Conservation (phyloP, 2,888 invertebrate species). For the Laspeyria flexula region DNA sequence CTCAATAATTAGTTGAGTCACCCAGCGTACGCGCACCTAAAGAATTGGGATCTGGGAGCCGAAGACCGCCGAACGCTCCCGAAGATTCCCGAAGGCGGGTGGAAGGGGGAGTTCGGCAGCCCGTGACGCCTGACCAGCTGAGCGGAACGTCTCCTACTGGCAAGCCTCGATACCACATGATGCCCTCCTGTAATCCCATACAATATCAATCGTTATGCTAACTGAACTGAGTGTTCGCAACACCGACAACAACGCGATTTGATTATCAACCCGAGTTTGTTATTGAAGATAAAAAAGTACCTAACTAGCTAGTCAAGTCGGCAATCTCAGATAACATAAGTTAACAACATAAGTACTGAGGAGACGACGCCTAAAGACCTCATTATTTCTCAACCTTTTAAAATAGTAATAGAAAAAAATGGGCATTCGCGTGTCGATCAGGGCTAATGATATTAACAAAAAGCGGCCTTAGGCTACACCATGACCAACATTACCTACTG, state of each 20-base stretch:
- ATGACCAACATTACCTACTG: constrained; percentile 35
- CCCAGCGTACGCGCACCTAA: constrained; percentile 56
- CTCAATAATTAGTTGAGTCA: constrained; percentile 66
- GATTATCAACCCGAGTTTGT: no score
- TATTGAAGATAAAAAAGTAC: background rate
- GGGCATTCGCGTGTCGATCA: constrained; percentile 50
- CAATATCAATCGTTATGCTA: constrained; percentile 48
- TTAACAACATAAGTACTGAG: background rate
- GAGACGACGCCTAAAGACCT: background rate
- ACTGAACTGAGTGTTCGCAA: constrained; percentile 20
- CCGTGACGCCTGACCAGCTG: constrained; percentile 71
- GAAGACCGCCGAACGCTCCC: constrained; percentile 57
- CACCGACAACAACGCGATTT: background rate
- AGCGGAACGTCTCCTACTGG: constrained; percentile 67
- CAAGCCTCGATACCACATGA: constrained; percentile 57
- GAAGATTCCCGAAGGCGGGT: constrained; percentile 64
- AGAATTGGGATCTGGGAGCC: constrained; percentile 60
- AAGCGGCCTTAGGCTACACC: constrained; percentile 45
- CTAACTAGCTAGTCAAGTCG: background rate
- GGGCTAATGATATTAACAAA: constrained; percentile 61
- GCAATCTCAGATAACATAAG: no score
- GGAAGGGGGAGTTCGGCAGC: constrained; percentile 64
- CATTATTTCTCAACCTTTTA: constrained; percentile 19
- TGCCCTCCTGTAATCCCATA: constrained; percentile 60
- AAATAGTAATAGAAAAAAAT: constrained; percentile 6